Conservation (phyloP, 2,888 invertebrate species). For the Leucophenga maculata region DNA sequence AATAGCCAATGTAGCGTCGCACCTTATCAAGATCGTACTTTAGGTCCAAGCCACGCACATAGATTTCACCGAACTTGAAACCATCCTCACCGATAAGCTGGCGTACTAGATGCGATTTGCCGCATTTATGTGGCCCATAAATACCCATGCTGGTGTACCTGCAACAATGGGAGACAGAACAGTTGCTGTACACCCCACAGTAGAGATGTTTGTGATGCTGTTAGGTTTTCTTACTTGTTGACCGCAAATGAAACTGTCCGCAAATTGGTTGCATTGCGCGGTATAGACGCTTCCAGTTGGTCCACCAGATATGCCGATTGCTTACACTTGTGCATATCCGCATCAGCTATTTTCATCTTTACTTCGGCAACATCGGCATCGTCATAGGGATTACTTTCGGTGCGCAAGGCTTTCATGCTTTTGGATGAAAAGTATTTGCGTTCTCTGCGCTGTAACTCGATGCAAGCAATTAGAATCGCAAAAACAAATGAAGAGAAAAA, state of each 20-base stretch:
- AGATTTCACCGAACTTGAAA: constrained; percentile 81
- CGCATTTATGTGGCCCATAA: constrained; percentile 85
- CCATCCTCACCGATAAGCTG: constrained; percentile 86
- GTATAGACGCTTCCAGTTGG: constrained; percentile 59
- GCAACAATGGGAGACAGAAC: background rate
- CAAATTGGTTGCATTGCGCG: constrained; percentile 41
- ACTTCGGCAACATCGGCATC: constrained; percentile 76
- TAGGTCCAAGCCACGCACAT: constrained; percentile 75
- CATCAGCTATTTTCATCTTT: constrained; percentile 72
- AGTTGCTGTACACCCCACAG: background rate
- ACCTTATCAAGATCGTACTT: constrained; percentile 75
- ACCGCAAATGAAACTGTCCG: constrained; percentile 63
- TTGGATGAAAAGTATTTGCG: constrained; percentile 46
- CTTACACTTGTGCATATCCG: constrained; percentile 68
- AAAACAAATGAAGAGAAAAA: constrained; percentile 34
- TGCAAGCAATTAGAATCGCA: constrained; percentile 49
- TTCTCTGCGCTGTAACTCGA: constrained; percentile 56
- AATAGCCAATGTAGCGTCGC: constrained; percentile 75
- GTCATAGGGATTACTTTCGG: constrained; percentile 66
- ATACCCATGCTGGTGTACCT: constrained; percentile 82
- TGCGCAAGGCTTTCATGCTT: constrained; percentile 36
- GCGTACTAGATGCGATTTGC: constrained; percentile 87
- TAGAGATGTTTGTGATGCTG: background rate
- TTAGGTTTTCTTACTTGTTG: constrained; percentile 50
- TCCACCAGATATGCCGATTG: constrained; percentile 73